Conservation (phyloP, 2,113 vertebrate species). For the Bungarus multicinctus region DNA sequence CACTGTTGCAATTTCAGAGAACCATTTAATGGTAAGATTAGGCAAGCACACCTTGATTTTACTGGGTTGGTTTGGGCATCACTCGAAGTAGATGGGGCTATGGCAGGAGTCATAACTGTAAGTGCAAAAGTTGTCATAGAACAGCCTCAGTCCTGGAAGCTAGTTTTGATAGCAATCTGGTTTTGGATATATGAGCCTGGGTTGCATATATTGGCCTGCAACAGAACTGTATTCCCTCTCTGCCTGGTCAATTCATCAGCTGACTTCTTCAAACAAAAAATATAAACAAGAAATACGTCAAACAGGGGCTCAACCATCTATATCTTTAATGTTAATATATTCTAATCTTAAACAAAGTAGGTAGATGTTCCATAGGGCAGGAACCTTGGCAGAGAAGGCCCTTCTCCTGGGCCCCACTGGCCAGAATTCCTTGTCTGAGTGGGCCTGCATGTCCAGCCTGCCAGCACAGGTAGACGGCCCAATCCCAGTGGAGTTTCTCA, state of each 20-base stretch:
- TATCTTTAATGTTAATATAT: not conserved
- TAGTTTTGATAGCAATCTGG: not conserved
- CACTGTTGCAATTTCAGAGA: not conserved
- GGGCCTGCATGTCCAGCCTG: not conserved
- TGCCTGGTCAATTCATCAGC: not conserved
- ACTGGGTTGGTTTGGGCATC: too few species aligned
- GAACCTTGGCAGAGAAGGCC: not conserved
- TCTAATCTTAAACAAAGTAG: not conserved
- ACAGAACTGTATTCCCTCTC: not conserved
- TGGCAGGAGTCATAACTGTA: not conserved
- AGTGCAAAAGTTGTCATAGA: not conserved
- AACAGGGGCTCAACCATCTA: not conserved
- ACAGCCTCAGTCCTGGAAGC: not conserved
- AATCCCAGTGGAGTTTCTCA: not conserved
- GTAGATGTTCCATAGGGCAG: not conserved
- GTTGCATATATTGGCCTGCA: not conserved
- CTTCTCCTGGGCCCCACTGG: not conserved
- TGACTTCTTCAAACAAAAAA: not conserved
- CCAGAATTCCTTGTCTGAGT: not conserved
- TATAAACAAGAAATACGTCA: not conserved
- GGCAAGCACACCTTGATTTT: too few species aligned
- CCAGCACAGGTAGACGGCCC: fast-evolving
- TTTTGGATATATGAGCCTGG: not conserved
- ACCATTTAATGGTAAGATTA: not conserved
- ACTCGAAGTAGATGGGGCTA: not conserved